phyloP scores from a whole-genome alignment of 2,113 vertebrate genomes.

The Psilopsiagon aymara region DNA sequence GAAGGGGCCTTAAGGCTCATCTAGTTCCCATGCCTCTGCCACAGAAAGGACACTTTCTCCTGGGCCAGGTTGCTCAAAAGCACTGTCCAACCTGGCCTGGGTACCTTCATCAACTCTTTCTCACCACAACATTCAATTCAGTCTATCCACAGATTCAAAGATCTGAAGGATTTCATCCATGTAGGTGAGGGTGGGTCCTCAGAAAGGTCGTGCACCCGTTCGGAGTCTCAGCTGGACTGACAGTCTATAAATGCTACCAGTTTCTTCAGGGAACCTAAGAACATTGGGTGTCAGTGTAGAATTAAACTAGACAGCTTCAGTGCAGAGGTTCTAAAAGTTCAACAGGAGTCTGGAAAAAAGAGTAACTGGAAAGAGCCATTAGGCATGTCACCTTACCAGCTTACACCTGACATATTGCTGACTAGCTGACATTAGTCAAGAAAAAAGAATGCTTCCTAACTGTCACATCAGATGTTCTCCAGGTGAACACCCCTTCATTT shows the following conservation, averaged over 20 bases:
- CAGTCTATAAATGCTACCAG: not conserved
- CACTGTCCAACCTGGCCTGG: not conserved
- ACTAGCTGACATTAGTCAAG: not conserved
- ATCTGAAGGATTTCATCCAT: not conserved
- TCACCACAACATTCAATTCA: not conserved
- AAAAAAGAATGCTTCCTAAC: not conserved
- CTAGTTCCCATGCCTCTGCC: not conserved
- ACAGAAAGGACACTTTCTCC: not conserved
- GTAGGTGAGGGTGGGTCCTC: not conserved
- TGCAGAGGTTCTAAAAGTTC: not conserved
- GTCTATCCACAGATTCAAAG: not conserved
- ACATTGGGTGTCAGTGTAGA: not conserved
- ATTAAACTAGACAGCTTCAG: not conserved
- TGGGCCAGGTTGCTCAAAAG: not conserved
- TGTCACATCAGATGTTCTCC: not conserved
- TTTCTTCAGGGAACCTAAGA: not conserved
- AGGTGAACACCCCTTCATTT: not conserved
- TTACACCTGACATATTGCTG: not conserved
- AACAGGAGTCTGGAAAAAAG: not conserved
- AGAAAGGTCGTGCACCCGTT: not conserved
- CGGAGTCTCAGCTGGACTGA: not conserved
- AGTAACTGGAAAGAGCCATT: not conserved
- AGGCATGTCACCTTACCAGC: not conserved
- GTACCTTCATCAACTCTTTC: not conserved
- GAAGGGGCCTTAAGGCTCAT: not conserved